Evolutionary conservation across 2,888 invertebrate genomes (phyloP).

Genomic region (Taphrorychus bicolor): DNA sequence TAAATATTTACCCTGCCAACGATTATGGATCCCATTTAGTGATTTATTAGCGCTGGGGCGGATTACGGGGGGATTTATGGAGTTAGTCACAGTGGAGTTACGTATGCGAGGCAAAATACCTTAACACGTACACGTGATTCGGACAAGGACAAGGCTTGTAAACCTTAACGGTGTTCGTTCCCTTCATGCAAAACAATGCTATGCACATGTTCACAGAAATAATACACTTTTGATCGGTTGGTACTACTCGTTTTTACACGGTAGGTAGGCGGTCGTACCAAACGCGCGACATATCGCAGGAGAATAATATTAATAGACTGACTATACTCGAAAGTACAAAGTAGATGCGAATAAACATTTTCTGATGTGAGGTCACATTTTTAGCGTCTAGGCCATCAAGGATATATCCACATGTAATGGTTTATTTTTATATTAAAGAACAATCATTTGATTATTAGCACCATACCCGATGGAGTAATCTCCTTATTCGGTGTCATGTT

Average conservation of each 20-base stretch:
- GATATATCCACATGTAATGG: constrained; percentile 28
- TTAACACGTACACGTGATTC: constrained; percentile 26
- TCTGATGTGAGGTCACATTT: constrained; percentile 39
- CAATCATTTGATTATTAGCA: constrained; percentile 14
- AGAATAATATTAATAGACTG: constrained; percentile 42
- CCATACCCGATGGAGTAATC: background rate
- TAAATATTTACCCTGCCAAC: background rate
- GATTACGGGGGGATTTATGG: background rate
- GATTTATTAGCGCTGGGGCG: background rate
- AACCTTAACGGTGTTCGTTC: constrained; percentile 38
- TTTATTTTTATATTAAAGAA: constrained; percentile 38
- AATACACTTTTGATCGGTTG: constrained; percentile 10
- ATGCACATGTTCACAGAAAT: constrained; percentile 36
- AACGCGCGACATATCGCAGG: constrained; percentile 20
- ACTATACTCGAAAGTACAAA: constrained; percentile 27
- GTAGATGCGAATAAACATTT: constrained; percentile 40
- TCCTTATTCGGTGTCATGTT: background rate
- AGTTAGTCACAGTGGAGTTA: background rate
- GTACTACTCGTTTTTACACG: background rate
- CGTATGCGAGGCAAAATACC: background rate
- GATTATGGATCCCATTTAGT: background rate
- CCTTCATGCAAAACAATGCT: constrained; percentile 41
- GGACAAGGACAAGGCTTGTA: constrained; percentile 42
- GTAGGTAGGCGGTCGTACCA: background rate
- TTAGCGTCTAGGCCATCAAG: constrained; percentile 19